Base-by-base conservation (phyloP, 2,888 invertebrate species). In the Copidosoma aretas region DNA sequence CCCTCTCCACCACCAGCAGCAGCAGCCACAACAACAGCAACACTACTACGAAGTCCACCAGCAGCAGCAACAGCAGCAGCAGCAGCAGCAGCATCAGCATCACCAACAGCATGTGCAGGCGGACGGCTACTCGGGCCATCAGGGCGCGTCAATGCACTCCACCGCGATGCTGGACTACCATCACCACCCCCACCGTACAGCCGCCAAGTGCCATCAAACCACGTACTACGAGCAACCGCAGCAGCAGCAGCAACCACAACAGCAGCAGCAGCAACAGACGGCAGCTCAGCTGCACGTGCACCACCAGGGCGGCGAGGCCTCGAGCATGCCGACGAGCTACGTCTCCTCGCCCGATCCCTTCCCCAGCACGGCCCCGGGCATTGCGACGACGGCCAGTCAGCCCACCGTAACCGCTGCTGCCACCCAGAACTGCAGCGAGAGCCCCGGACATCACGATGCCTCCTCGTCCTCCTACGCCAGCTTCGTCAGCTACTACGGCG, bases 401-500 rank as follows among this genome's bases (percentile, higher is more conserved):
- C 14, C 88, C 89, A 10, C 89, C 89, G 0, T 85, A 86, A 54
- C 87, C 85, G 76, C 76, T 76, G 43, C 56, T 1, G 15, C 61
- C 5, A 43, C 21, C n/a, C 49, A 17, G 39, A 54, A 17, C 58
- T 52, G 51, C n/a, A n/a, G n/a, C 39, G 0, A 22, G 54, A 17
- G 4, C 15, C 22, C 41, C 15, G 5, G 21, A 2, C 62, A 60
- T 12, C 68, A 66, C 41, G 70, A 72, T n/a, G n/a, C n/a, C 19
- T 46, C 32, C 32, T 5, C 32, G 32, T 32, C 32, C 71, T n/a
- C 87, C 71, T 91, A 91, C 81, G 89, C 89, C 75, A 89, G 89
- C 68, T 91, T 90, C 82, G 90, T 90, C 74, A 91, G 91, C 80
- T 91, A 90, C 82, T 92, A 92, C 82, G 79, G 79, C 19, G 17